Evolutionary conservation across 2,113 vertebrate species (phyloP).

Genomic region (Fulica atra): DNA sequence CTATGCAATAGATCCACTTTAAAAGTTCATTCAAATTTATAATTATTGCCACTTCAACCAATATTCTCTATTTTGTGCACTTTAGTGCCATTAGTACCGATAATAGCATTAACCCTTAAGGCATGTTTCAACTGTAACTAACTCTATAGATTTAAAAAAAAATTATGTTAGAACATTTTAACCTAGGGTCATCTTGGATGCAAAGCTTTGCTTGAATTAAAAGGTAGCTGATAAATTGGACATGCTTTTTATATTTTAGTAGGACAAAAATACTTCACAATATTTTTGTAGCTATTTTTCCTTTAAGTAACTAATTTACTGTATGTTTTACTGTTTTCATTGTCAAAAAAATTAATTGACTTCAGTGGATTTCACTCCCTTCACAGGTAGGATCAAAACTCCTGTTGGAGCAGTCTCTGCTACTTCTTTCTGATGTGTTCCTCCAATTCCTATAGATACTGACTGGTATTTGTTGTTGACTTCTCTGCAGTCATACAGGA

Average conservation of each 20-base stretch:
- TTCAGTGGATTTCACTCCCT: neutral
- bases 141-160: neutral
- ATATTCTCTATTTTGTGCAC: neutral
- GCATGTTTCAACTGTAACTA: neutral
- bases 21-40: conserved; percentile 36
- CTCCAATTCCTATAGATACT: neutral
- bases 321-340: neutral
- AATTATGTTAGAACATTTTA: neutral
- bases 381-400: neutral
- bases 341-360: neutral
- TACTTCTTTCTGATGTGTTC: neutral
- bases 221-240: neutral
- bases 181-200: neutral
- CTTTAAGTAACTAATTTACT: neutral
- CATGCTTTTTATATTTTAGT: neutral
- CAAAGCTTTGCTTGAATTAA: neutral
- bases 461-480: neutral
- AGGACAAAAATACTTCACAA: neutral
- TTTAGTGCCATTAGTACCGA: neutral
- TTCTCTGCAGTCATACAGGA: neutral
- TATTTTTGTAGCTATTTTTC: neutral
- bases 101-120: neutral
- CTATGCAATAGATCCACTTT: conserved; percentile 6
- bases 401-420: neutral
- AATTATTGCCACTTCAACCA: conserved; percentile 22